Base-by-base conservation (phyloP, 2,888 invertebrate species). In the Carabus problematicus region DNA sequence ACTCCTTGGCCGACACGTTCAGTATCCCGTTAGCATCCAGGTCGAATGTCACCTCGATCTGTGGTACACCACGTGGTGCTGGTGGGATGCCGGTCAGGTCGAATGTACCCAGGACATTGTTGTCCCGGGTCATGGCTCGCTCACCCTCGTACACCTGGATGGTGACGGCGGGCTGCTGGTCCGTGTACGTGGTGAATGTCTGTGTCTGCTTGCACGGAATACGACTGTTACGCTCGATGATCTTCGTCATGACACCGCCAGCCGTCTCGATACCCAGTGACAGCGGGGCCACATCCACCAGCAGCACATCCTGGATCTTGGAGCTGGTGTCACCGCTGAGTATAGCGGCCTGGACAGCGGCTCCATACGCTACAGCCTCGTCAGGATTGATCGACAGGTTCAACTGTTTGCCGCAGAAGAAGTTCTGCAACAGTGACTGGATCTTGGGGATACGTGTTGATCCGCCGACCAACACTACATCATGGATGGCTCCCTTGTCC, bases 381-480 rank as follows among this genome's bases (percentile, higher is more conserved):
- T 80, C 81, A 43, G 81, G 81, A 66, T 81, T 81, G 59, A 80
- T 81, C 60, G 79, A 80, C 4, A 80, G 71, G 69, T 81, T 81
- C 59, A 81, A 68, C n/a, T 75, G 56, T 72, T 80, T 80, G 3
- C 87, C 91, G 73, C 86, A 87, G 85, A 93, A 93, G 84, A 88
- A 92, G 79, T 89, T 89, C 79, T 91, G 88, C 39, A 93, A 82
- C 72, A 93, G 79, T 71, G 82, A 88, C 80, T 92, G 92, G 45
- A 93, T 88, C 79, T 92, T 92, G 0, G 92, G 93, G 67, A 93
- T 92, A 70, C 92, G 86, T 0, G 90, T 92, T 0, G 92, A 92
- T 18, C 92, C 94, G 11, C 94, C 93, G 43, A 93, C 93, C 40
- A 94, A 83, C 0, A 94, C 93, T 1, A 94, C 89, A 75, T 93